Conservation (phyloP, 2,113 vertebrate species). For the Coptodon bakossiorum region DNA sequence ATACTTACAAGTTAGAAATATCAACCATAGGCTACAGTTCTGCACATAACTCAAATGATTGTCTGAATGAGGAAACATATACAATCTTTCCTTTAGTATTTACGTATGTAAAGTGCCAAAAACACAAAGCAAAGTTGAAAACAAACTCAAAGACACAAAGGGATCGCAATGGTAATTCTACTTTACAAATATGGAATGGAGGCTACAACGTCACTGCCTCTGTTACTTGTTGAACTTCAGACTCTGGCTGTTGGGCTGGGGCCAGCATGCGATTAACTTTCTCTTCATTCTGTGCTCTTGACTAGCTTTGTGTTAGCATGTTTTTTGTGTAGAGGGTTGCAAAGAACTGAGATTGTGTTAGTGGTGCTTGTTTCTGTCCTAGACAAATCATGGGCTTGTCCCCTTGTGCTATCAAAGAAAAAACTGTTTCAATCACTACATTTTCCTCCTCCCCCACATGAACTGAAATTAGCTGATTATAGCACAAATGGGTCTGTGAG, state of each 20-base stretch:
- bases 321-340: not conserved
- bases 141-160: not conserved
- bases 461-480: not conserved
- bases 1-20: not conserved
- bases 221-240: not conserved
- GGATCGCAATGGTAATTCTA: not conserved
- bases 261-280: not conserved
- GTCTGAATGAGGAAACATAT: not conserved
- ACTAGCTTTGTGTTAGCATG: not conserved
- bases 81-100: not conserved
- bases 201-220: not conserved
- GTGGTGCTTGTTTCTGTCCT: not conserved
- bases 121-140: not conserved
- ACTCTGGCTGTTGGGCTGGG: not conserved
- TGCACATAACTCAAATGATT: not conserved
- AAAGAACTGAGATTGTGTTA: not conserved
- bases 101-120: not conserved
- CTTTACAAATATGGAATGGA: not conserved
- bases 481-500: not conserved
- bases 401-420: not conserved
- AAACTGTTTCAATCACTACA: not conserved
- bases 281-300: not conserved
- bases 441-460: not conserved
- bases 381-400: not conserved
- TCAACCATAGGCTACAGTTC: not conserved